Percentiles rank a stretch among this genome's conserved stretches.
Evolutionary conservation across 2,797 vertebrate species (phyloP).

Genomic region (Oceanodroma leucorhoa): DNA sequence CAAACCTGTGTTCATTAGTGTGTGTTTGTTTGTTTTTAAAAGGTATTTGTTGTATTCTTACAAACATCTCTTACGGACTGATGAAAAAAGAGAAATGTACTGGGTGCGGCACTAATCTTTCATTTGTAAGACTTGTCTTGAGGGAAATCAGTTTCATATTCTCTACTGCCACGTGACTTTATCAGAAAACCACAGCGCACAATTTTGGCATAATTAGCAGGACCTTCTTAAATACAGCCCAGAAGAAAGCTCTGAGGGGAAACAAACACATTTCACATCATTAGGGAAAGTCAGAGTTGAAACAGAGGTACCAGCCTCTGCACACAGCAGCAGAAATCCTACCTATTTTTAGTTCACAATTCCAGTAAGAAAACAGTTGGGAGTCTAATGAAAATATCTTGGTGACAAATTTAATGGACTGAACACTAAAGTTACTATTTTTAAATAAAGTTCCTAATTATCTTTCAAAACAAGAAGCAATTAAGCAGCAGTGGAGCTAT

Average conservation of each 20-base stretch:
- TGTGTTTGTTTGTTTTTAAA: not conserved
- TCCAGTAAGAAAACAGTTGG: conserved; percentile 60
- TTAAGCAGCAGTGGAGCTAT: conserved; percentile 32
- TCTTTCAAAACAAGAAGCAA: conserved; percentile 60
- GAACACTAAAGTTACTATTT: conserved; percentile 68
- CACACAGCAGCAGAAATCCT: not conserved
- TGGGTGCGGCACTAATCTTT: conserved; percentile 15
- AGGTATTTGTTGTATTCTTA: conserved; percentile 17
- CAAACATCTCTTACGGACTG: not conserved
- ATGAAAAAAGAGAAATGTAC: not conserved
- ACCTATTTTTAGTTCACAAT: conserved; percentile 62
- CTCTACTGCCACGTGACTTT: conserved; percentile 21
- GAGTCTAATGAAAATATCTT: conserved; percentile 47
- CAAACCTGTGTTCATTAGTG: not conserved
- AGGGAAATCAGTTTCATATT: conserved; percentile 42
- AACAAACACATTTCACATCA: conserved; percentile 32
- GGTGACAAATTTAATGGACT: conserved; percentile 64
- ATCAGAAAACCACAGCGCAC: conserved; percentile 44
- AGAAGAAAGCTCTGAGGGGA: conserved; percentile 14
- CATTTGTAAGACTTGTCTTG: conserved; percentile 6
- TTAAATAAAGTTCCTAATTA: conserved; percentile 62
- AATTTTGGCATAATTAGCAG: conserved; percentile 35
- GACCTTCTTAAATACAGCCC: conserved; percentile 34
- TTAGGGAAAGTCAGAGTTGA: not conserved
- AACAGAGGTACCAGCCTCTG: conserved; percentile 26